Base-by-base conservation (phyloP, 1,140 invertebrate genomes). In the Melanaphis sacchari region DNA sequence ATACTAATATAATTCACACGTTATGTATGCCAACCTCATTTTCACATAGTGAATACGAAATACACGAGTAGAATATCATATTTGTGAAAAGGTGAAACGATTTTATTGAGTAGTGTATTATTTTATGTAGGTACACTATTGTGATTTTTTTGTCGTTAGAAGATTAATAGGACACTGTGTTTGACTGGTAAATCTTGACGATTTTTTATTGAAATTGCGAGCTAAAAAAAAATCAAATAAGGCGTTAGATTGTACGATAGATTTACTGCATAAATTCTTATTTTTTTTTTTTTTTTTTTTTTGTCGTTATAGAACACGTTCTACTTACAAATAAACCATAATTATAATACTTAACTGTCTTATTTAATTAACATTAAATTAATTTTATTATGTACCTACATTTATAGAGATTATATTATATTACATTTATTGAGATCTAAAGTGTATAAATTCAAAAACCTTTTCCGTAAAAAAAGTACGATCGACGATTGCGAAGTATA, bases 51-150 rank as follows among this genome's bases (percentile, higher is more conserved):
- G 41, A 21, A 87, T 43, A 87, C 26, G n/a, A n/a, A 22, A 36
- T 87, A 36, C 85, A 87, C 46, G 85, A 46, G 41, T 36, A 21
- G 41, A 46, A 87, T 87, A 87, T 49, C 85, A 4, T 87, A 87
- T 87, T 87, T 87, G 43, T 87, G 41, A 87, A 87, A 87, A 46
- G 26, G 41, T 87, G 85, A 87, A 46, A 87, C 40, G 82, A 41
- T 38, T 82, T 82, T 82, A 82, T 82, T 38, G 76, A 76, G 31
- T 76, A n/a, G 59, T 18, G 15, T n/a, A n/a, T 41, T 41, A 84
- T 41, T 85, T 26, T 85, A n/a, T 36, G 21, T 87, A n/a, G 31
- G 24, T 24, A 87, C 31, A 87, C 41, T n/a, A 87, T 21, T 46
- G 46, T 8, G 41, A 31, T 36, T 87, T 49, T 43, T 87, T n/a